These are phyloP conservation scores for Chouioia cunea DNA, from an alignment of 2,888 invertebrate species.

Conservation along the genomic window DNA sequence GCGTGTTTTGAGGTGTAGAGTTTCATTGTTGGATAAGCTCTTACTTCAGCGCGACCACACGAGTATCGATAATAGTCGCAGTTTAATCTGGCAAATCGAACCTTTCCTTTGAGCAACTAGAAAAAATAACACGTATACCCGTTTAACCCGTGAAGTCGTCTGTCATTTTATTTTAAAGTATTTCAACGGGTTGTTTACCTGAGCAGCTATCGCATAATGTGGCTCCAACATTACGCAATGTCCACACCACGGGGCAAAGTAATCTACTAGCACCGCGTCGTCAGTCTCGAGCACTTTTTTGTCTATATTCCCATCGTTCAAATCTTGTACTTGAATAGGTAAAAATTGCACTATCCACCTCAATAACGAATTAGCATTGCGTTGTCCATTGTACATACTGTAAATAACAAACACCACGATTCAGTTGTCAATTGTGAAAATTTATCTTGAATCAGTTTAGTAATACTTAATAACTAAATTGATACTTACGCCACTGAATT, in stretches of 20 bases:
- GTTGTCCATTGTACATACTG: constrained; percentile 74
- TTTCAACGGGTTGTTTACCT: constrained; percentile 69
- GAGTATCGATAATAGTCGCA: constrained; percentile 73
- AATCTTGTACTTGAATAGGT: constrained; percentile 72
- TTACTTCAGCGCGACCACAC: constrained; percentile 73
- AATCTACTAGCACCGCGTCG: constrained; percentile 75
- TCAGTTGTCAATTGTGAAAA: too few species aligned
- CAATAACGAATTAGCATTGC: constrained; percentile 74
- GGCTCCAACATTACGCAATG: constrained; percentile 78
- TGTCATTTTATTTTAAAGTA: constrained; percentile 8
- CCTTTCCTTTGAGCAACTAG: constrained; percentile 61
- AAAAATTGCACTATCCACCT: constrained; percentile 76
- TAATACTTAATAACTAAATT: constrained; percentile 38
- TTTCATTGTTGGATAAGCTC: constrained; percentile 78
- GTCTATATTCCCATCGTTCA: constrained; percentile 68
- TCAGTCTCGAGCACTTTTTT: constrained; percentile 70
- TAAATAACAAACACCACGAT: constrained; percentile 33
- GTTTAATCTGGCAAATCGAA: constrained; percentile 75
- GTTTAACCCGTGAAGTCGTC: background rate
- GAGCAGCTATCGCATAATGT: constrained; percentile 76
- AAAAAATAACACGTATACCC: constrained; percentile 30
- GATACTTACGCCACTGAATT: constrained; percentile 71
- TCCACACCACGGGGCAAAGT: constrained; percentile 78
- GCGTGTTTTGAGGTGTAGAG: constrained; percentile 74
- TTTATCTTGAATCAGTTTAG: background rate